Base-by-base conservation (phyloP, 2,888 invertebrate genomes). In the Neoitamus cyanurus region DNA sequence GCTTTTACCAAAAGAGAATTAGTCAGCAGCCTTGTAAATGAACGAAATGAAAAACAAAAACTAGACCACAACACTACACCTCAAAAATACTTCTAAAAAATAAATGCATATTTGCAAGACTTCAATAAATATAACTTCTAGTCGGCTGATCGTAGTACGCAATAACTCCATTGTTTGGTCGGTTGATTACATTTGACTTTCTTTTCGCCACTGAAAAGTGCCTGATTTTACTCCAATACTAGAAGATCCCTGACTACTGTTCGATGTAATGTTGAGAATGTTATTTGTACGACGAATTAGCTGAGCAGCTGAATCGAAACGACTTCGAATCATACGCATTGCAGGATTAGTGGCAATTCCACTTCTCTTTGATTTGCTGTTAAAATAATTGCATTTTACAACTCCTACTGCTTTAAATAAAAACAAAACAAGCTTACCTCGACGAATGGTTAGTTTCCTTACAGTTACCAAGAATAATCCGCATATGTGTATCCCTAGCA, bases 401-500 rank as follows among this genome's bases (percentile, higher is more conserved):
- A 11, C 37, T 37, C 42, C 3, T 37, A 77, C 9, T 77, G 37
- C 48, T 4, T 15, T 77, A 9, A 11, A 78, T 70, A 31, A 86
- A 5, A 31, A 30, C 6, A 30, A 46, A 34, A 58, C 1, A 15
- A 7, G 68, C 86, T 88, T 84, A 91, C 91, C 90, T 89, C 9
- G 91, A 91, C 84, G 89, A 89, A 75, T 90, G 88, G 88, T 90
- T 91, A 86, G 89, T 90, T 84, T 91, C 91, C 84, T 91, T 92
- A 0, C 91, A 88, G 37, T 94, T 93, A 0, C 96, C 96, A 86
- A 97, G 91, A 88, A 97, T 97, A 87, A 97, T 97, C 86, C 97
- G 93, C 97, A 97, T 97, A 89, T 97, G 97, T 0, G 97, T 97
- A 90, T 97, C 97, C n/a, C 97, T 92, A 83, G 96, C 96, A 92